Conservation (phyloP, 2,888 invertebrate species). For the Thyatira batis region DNA sequence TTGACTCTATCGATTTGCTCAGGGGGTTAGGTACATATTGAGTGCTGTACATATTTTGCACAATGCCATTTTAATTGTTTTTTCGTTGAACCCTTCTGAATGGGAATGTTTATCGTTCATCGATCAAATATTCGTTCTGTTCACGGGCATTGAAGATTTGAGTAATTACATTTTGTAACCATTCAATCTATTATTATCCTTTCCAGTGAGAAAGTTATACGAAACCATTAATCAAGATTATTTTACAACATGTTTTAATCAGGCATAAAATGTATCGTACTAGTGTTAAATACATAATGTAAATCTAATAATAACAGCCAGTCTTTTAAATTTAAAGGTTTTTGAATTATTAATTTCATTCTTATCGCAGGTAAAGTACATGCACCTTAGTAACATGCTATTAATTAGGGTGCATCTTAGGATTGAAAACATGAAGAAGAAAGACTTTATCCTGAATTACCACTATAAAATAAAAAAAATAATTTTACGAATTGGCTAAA, state of each 20-base stretch:
- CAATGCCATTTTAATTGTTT: constrained; percentile 72
- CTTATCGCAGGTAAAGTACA: no score
- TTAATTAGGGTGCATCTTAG: no score
- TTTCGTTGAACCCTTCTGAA: constrained; percentile 52
- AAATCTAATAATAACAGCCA: no score
- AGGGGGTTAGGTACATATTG: constrained; percentile 42
- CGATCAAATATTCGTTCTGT: constrained; percentile 73
- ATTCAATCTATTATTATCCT: constrained; percentile 39
- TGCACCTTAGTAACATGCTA: no score
- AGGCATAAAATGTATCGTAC: background rate
- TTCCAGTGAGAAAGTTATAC: background rate
- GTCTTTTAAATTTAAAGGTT: no score
- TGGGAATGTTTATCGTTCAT: constrained; percentile 59
- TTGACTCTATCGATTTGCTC: constrained; percentile 49
- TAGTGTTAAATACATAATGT: background rate
- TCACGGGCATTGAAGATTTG: constrained; percentile 38
- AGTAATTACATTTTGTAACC: constrained; percentile 33
- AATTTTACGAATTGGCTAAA: no score
- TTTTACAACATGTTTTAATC: background rate
- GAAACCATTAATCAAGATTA: background rate
- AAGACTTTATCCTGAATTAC: no score
- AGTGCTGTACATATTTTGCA: constrained; percentile 56
- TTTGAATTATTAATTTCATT: no score
- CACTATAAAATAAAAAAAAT: no score
- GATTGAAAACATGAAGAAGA: no score